A percentile compares a stretch with the other conserved stretches of the same genome.
Evolutionary conservation across 2,888 invertebrate genomes (phyloP).

Genomic region (Napeogenes sylphis): DNA sequence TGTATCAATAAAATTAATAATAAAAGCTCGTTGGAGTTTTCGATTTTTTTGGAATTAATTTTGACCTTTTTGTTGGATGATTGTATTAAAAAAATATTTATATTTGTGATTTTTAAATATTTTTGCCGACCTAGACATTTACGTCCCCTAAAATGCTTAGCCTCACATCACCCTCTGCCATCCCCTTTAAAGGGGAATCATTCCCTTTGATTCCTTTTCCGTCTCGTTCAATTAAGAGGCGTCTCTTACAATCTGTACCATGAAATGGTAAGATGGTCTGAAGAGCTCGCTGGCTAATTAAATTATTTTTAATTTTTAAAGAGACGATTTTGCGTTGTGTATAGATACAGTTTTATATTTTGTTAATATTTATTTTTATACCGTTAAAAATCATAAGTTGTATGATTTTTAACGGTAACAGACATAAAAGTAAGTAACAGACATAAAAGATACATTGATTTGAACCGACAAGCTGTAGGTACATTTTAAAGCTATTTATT

Average conservation of each 20-base stretch:
- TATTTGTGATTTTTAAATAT: constrained; percentile 13
- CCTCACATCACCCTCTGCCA: constrained; percentile 67
- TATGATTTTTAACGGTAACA: too few species aligned
- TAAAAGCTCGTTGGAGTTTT: too few species aligned
- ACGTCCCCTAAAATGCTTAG: constrained; percentile 63
- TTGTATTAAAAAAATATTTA: background rate
- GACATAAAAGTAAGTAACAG: too few species aligned
- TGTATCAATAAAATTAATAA: too few species aligned
- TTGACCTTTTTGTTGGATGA: background rate
- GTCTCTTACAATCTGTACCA: constrained; percentile 60
- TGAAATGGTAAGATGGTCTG: constrained; percentile 44
- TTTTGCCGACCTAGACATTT: constrained; percentile 21
- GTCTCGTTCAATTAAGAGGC: constrained; percentile 75
- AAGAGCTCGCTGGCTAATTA: constrained; percentile 42
- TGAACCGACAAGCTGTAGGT: background rate
- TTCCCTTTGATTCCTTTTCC: constrained; percentile 74
- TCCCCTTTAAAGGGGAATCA: constrained; percentile 72
- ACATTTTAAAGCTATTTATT: constrained; percentile 2
- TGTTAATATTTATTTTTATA: background rate
- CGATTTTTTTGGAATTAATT: too few species aligned
- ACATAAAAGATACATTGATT: background rate
- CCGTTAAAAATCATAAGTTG: too few species aligned
- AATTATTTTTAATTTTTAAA: constrained; percentile 33
- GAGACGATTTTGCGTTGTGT: constrained; percentile 13
- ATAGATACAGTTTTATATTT: background rate